A percentile compares a stretch with the other conserved stretches of the same genome.
Evolutionary conservation across 2,888 invertebrate species (phyloP).

Genomic region (Coelinius sp.): DNA sequence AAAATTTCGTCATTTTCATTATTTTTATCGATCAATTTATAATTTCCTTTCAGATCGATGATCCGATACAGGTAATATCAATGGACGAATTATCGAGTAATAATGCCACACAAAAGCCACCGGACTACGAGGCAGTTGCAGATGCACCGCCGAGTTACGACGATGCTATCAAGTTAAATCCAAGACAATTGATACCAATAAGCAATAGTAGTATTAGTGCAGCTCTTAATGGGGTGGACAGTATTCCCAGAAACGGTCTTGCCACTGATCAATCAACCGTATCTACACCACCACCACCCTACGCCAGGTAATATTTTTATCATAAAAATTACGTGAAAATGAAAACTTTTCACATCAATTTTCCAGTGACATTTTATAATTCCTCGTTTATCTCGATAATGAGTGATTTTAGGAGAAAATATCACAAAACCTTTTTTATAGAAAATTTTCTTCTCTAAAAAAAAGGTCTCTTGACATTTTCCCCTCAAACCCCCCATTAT

Average conservation of each 20-base stretch:
- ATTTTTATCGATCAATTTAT: too few relatives aligned
- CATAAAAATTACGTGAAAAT: too few relatives aligned
- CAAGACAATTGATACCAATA: conserved; percentile 71
- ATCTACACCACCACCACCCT: conserved; percentile 64
- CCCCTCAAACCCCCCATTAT: too few relatives aligned
- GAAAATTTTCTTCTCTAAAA: too few relatives aligned
- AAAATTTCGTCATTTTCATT: not conserved
- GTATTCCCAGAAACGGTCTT: conserved; percentile 51
- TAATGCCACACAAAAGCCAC: conserved; percentile 78
- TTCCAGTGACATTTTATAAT: too few relatives aligned
- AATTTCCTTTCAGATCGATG: conserved; percentile 74
- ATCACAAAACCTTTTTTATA: too few relatives aligned
- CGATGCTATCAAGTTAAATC: conserved; percentile 81
- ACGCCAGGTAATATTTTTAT: conserved; percentile 66
- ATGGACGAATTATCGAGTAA: conserved; percentile 74
- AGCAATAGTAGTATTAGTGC: conserved; percentile 50
- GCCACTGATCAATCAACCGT: conserved; percentile 55
- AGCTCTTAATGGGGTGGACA: conserved; percentile 43
- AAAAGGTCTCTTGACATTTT: too few relatives aligned
- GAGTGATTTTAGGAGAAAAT: too few relatives aligned
- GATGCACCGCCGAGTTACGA: conserved; percentile 81
- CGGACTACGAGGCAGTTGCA: conserved; percentile 80
- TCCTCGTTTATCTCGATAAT: too few relatives aligned
- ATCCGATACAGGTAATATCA: conserved; percentile 78
- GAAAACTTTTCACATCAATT: too few relatives aligned